phyloP scores from a whole-genome alignment of 2,888 invertebrate genomes.

The Busseola fusca region DNA sequence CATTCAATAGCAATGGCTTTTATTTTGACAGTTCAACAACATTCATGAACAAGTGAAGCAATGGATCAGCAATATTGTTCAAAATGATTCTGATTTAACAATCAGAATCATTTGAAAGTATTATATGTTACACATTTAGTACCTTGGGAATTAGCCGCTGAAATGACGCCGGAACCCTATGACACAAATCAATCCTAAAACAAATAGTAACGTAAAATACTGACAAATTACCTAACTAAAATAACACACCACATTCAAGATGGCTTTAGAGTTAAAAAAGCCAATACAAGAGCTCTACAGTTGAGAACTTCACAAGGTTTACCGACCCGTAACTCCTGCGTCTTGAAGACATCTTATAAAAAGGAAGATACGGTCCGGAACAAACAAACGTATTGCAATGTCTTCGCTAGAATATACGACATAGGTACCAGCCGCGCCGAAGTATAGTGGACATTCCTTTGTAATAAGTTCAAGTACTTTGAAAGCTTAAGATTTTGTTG shows the following conservation, averaged over 20 bases:
- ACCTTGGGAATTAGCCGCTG: neutral
- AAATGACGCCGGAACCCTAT: neutral
- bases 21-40: too few species aligned
- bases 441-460: conserved; percentile 70
- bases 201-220: neutral
- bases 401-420: conserved; percentile 75
- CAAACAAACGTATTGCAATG: conserved; percentile 82
- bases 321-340: conserved; percentile 75
- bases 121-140: neutral
- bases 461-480: conserved; percentile 36
- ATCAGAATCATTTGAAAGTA: too few species aligned
- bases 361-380: conserved; percentile 80
- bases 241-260: neutral
- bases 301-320: conserved; percentile 73
- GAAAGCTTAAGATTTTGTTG: conserved; percentile 21
- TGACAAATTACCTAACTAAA: neutral
- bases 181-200: neutral
- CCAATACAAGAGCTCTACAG: conserved; percentile 67
- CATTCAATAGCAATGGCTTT: too few species aligned
- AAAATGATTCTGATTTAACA: too few species aligned
- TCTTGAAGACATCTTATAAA: conserved; percentile 79
- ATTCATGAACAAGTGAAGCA: too few species aligned
- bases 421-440: conserved; percentile 70
- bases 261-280: conserved; percentile 47
- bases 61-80: too few species aligned